Evolutionary conservation across 2,113 vertebrate species (phyloP), one percentile per base, ranked within the genome.

Genomic region (Xiphorhynchus elegans): DNA sequence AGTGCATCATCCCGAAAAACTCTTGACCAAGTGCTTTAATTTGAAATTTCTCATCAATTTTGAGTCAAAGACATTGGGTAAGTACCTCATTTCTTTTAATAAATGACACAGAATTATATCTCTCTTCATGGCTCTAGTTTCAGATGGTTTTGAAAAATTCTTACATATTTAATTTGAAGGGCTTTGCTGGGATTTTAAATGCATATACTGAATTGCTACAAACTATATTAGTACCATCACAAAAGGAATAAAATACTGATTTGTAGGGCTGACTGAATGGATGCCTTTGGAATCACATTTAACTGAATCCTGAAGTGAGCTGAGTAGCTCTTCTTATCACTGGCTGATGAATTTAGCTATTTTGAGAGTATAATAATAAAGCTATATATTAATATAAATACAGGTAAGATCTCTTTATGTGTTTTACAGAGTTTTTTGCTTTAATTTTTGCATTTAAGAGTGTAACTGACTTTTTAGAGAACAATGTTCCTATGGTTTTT

Each of bases 21-120:
- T 59, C 56, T 55, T 52, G 52, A 78, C 40, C 0, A 4, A 93
- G 11, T 73, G 31, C 53, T 94, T 94, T 83, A 90, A 77, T 93
- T 92, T 84, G 31, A 90, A 92, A 70, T 78, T 76, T 90, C 20
- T 76, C 52, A 77, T 86, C 68, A 88, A n/a, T 90, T 95, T 78
- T 1, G 15, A 75, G 16, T 55, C 55, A n/a, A 47, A 52, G 56
- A 47, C 33, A 18, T 24, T 60, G 67, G 93, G 87, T 88, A 68
- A 96, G 79, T 94, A 88, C 78, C 39, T 87, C 0, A 52, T 90
- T 95, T 91, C 26, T 77, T 88, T 62, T 70, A 90, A 76, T 86
- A 73, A 94, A 40, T 44, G 17, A 33, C 55, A 10, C 33, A 80
- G 62, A 73, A 69, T 77, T 83, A 28, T 29, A 52, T 83, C 91